These are phyloP conservation scores for Drosophila mimetica DNA, from an alignment of 2,888 invertebrate species.

Conservation along the genomic window DNA sequence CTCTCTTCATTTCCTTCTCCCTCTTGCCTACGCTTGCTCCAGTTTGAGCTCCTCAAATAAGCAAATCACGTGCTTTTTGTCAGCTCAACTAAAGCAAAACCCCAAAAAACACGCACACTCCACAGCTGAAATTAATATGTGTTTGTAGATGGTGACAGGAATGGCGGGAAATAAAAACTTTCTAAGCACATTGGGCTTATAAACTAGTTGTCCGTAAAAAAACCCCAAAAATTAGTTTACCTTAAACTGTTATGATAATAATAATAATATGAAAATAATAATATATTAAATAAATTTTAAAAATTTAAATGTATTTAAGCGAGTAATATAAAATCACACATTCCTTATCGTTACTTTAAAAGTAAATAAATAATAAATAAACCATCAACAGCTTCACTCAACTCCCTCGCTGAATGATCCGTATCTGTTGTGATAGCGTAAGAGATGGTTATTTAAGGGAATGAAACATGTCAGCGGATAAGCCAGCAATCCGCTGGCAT, in stretches of 20 bases:
- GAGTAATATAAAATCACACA: no score
- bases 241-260: no score
- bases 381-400: no score
- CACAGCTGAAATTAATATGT: conserved; percentile 54
- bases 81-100: conserved; percentile 48
- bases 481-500: conserved; percentile 46
- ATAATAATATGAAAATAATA: no score
- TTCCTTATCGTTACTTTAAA: neutral
- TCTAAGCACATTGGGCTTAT: conserved; percentile 2
- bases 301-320: no score
- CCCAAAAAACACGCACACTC: conserved; percentile 21
- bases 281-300: no score
- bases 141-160: conserved; percentile 54
- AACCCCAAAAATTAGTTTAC: no score
- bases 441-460: conserved; percentile 8
- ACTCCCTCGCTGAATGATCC: neutral
- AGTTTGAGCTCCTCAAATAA: conserved; percentile 52
- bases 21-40: neutral
- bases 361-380: neutral
- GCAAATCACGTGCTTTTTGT: conserved; percentile 70
- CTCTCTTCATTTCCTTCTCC: neutral
- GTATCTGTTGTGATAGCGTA: neutral
- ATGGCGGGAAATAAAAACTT: conserved; percentile 27
- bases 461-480: conserved; percentile 48
- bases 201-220: no score